These are phyloP conservation scores for Cyrtonyx montezumae DNA, from an alignment of 2,113 vertebrate genomes.

Conservation along the genomic window DNA sequence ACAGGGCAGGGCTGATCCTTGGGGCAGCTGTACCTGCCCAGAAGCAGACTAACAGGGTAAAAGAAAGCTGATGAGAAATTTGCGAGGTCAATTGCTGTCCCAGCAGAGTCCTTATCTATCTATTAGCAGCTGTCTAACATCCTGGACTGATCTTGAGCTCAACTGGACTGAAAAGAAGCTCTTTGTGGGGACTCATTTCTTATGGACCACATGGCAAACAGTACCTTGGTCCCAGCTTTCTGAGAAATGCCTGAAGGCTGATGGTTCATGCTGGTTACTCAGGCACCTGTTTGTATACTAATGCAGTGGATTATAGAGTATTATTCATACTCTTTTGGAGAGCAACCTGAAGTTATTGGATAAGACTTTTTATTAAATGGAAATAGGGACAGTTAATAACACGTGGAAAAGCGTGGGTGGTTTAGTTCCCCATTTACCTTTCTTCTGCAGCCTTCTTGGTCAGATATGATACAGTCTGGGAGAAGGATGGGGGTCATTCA, in stretches of 20 bases:
- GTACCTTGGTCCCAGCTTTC: neutral
- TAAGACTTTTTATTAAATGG: slow-evolving; percentile 14
- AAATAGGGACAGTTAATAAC: slow-evolving; percentile 22
- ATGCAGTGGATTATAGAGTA: neutral
- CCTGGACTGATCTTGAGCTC: neutral
- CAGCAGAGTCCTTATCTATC: neutral
- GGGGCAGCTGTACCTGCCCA: neutral
- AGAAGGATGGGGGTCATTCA: neutral
- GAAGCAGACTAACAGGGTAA: neutral
- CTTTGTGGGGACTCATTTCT: neutral
- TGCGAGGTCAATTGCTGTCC: neutral
- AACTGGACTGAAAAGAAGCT: neutral
- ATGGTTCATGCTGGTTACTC: neutral
- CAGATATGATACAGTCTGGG: neutral
- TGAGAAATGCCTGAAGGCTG: neutral
- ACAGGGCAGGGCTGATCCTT: neutral
- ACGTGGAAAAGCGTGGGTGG: slow-evolving; percentile 17
- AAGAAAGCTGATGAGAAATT: neutral
- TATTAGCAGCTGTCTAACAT: neutral
- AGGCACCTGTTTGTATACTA: neutral
- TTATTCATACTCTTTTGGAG: neutral
- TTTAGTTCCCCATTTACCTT: neutral
- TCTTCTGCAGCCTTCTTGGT: neutral
- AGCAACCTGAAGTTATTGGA: slow-evolving; percentile 28
- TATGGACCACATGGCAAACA: neutral